Evolutionary conservation across 2,888 invertebrate species (phyloP).

Genomic region (Zaprionus bogoriensis): DNA sequence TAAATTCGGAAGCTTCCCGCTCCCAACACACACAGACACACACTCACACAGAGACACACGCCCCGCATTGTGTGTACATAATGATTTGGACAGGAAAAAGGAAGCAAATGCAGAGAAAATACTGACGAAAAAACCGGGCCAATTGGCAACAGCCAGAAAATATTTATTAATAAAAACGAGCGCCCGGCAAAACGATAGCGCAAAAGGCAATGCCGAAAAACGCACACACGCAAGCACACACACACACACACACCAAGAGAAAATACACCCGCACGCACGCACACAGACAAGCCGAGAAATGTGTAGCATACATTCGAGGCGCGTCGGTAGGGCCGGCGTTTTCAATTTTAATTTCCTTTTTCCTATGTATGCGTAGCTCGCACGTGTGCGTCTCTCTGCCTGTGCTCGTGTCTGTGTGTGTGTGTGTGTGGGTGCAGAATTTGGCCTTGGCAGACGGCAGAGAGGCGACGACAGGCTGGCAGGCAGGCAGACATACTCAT

Average conservation of each 20-base stretch:
- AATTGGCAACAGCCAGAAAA: constrained; percentile 76
- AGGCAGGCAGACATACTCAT: constrained; percentile 65
- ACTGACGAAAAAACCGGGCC: constrained; percentile 53
- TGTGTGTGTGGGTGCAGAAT: constrained; percentile 61
- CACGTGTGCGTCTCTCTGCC: constrained; percentile 61
- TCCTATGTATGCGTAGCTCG: constrained; percentile 69
- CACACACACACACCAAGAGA: not conserved
- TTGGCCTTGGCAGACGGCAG: constrained; percentile 74
- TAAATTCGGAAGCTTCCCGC: constrained; percentile 44
- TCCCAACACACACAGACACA: not conserved
- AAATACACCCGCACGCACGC: constrained; percentile 4
- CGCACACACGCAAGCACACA: constrained; percentile 5
- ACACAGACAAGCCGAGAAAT: constrained; percentile 21
- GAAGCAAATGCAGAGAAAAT: constrained; percentile 47
- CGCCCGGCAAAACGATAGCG: constrained; percentile 62
- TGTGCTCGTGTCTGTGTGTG: constrained; percentile 1
- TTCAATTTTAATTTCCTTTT: constrained; percentile 80
- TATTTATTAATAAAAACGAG: constrained; percentile 76
- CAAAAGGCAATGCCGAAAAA: constrained; percentile 53
- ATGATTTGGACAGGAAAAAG: constrained; percentile 45
- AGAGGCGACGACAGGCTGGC: constrained; percentile 58
- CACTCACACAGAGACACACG: not conserved
- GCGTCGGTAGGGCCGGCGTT: constrained; percentile 65
- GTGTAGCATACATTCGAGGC: constrained; percentile 68
- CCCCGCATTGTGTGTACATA: constrained; percentile 12